Evolutionary conservation across 2,888 invertebrate species (phyloP), one percentile per base, ranked within the genome.

Genomic region (Linnaemya vulpina): DNA sequence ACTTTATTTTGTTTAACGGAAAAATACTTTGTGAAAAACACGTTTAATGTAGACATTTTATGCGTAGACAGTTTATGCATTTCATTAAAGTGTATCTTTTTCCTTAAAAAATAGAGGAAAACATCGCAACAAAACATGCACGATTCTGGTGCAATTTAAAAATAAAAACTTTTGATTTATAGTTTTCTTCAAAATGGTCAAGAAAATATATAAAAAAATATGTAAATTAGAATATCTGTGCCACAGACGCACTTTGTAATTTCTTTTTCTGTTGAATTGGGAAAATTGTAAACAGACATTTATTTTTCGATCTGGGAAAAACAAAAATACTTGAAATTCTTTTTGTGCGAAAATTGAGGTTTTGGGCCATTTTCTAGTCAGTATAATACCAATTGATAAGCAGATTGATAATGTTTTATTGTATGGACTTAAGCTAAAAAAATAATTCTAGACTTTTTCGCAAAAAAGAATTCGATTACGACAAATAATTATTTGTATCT

Each of bases 91-190:
- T 75, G 51, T 22, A 67, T 60, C 11, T 55, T 60, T 46, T 60
- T 62, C 49, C 22, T 62, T 43, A 65, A 46, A 25, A 25, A 25
- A 38, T n/a, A n/a, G n/a, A 71, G n/a, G 22, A 68, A 74, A 46
- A 73, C 51, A 49, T 38, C 11, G n/a, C 20, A 20, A 38, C 46
- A 40, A 78, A 82, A 30, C 49, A 25, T 71, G 20, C 78, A 63
- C 81, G 74, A 78, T 85, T 82, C 74, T 85, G 74, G 81, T 74
- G 74, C 85, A 81, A 55, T 65, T 62, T 84, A 77, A 77, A 81
- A 84, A 76, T 73, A 76, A 79, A 77, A 25, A 71, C 40, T 63
- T 75, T 76, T 65, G 4, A 67, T 76, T 55, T 75, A 65, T 53
- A 76, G 63, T 76, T 80, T 65, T 65, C 46, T 53, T 71, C 2